Conservation (phyloP, 2,888 invertebrate genomes). For the Azorinus chamasolen region DNA sequence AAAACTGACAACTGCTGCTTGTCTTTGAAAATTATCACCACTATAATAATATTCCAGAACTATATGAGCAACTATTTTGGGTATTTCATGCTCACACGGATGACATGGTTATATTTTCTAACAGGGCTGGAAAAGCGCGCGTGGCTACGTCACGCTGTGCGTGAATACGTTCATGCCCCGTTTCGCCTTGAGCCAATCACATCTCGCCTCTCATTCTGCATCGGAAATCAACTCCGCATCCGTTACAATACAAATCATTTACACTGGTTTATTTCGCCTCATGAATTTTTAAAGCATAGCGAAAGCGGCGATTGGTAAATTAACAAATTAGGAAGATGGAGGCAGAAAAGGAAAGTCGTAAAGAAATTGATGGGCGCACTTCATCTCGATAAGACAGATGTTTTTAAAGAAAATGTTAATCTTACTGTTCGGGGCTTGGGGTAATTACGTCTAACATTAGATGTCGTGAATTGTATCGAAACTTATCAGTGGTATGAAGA, state of each 20-base stretch:
- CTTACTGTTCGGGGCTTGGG: no score
- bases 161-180: slow-evolving; percentile 35
- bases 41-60: no score
- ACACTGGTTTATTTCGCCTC: slow-evolving; percentile 56
- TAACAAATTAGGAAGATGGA: slow-evolving; percentile 39
- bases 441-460: no score
- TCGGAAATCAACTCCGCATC: slow-evolving; percentile 55
- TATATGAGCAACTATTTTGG: no score
- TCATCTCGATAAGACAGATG: no score
- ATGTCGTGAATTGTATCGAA: no score
- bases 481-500: no score
- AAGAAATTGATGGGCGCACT: slow-evolving; percentile 13
- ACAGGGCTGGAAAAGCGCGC: slow-evolving; percentile 15
- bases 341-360: slow-evolving; percentile 7
- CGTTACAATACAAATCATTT: slow-evolving; percentile 56
- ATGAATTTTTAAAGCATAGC: slow-evolving; percentile 66
- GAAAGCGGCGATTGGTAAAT: slow-evolving; percentile 45
- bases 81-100: no score
- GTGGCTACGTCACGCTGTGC: slow-evolving; percentile 55
- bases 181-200: slow-evolving; percentile 53
- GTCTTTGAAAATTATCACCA: no score
- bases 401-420: no score
- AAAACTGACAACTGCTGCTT: no score
- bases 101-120: no score
- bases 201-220: slow-evolving; percentile 44